These are phyloP conservation scores for Hemithea aestivaria DNA, from an alignment of 2,888 invertebrate genomes.

Conservation along the genomic window DNA sequence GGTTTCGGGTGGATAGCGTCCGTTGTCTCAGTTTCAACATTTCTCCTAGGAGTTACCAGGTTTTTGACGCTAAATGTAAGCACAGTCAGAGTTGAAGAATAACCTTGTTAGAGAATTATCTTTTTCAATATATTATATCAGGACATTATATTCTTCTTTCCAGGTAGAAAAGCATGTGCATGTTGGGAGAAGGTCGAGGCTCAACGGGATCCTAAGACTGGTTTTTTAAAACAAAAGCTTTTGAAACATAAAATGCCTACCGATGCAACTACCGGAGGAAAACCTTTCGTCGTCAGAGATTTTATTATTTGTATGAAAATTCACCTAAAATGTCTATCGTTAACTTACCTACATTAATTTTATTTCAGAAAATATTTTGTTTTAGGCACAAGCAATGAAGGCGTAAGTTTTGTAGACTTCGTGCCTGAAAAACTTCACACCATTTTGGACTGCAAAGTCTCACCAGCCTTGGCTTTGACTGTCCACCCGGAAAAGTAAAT, in stretches of 20 bases:
- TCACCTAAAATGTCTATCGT: no score
- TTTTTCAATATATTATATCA: no score
- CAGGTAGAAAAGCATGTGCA: slow-evolving; percentile 54
- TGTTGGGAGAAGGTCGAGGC: slow-evolving; percentile 61
- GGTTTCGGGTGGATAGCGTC: slow-evolving; percentile 66
- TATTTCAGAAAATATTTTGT: slow-evolving; percentile 4
- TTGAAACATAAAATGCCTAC: slow-evolving; percentile 57
- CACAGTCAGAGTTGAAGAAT: no score
- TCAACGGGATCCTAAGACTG: slow-evolving; percentile 44
- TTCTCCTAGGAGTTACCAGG: slow-evolving; percentile 49
- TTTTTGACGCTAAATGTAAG: slow-evolving; percentile 60
- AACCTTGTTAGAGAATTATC: background rate
- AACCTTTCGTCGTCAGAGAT: slow-evolving; percentile 74
- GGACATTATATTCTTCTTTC: no score
- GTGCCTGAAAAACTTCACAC: slow-evolving; percentile 60
- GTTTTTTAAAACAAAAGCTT: slow-evolving; percentile 46
- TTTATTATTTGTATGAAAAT: slow-evolving; percentile 76
- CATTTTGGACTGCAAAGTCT: slow-evolving; percentile 58
- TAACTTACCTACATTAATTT: no score
- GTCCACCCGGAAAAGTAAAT: slow-evolving; percentile 75
- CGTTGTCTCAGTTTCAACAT: slow-evolving; percentile 74
- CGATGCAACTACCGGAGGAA: slow-evolving; percentile 67
- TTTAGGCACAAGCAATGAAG: slow-evolving; percentile 63
- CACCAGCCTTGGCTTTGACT: slow-evolving; percentile 57
- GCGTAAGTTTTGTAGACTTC: slow-evolving; percentile 72